Conservation (phyloP, 2,888 invertebrate species). For the Marasmarcha lunaedactyla region DNA sequence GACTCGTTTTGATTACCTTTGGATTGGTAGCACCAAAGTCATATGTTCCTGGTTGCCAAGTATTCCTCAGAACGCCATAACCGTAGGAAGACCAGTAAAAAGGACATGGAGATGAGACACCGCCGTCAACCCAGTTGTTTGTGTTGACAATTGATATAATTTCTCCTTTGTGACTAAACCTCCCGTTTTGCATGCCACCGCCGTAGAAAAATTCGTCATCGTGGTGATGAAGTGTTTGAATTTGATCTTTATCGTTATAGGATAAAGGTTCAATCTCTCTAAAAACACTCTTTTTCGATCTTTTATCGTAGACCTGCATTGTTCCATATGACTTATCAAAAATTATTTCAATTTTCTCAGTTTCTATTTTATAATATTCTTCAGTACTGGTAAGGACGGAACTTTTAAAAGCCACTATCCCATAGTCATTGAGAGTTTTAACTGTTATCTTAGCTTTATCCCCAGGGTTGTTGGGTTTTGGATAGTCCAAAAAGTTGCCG, state of each 20-base stretch:
- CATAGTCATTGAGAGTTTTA: conserved; percentile 38
- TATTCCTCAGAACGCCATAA: conserved; percentile 51
- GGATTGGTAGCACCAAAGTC: conserved; percentile 35
- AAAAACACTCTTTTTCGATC: conserved; percentile 37
- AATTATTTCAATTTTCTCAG: conserved; percentile 35
- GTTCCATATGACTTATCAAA: conserved; percentile 40
- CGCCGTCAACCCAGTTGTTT: conserved; percentile 49
- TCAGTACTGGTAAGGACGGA: conserved; percentile 28
- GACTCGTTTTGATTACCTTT: conserved; percentile 26
- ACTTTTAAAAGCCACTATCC: conserved; percentile 29
- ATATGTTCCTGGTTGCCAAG: conserved; percentile 49
- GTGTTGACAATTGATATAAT: conserved; percentile 42
- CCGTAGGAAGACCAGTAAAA: conserved; percentile 57
- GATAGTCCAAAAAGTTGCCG: conserved; percentile 43
- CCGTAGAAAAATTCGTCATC: conserved; percentile 48
- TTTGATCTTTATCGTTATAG: conserved; percentile 27
- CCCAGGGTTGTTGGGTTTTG: conserved; percentile 33
- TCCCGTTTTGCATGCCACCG: conserved; percentile 60
- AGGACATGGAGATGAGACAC: conserved; percentile 52
- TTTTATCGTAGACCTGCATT: conserved; percentile 36
- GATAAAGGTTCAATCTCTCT: conserved; percentile 33
- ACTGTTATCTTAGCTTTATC: conserved; percentile 42
- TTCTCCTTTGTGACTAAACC: conserved; percentile 51
- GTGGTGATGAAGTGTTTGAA: conserved; percentile 33
- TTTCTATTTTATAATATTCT: conserved; percentile 29